Conservation (phyloP, 2,113 vertebrate genomes). For the Anolis sagrei region DNA sequence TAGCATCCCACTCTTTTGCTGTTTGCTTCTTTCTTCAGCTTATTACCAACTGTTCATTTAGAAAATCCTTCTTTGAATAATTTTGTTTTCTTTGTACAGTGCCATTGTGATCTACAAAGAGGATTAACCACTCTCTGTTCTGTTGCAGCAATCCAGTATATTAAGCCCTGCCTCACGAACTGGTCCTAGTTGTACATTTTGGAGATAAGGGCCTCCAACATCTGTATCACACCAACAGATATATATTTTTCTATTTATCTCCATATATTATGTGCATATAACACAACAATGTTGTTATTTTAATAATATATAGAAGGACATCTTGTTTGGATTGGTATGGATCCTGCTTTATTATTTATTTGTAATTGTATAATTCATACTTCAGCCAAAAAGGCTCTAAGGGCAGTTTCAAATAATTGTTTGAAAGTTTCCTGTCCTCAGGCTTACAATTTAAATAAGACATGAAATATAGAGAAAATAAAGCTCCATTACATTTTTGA, state of each 20-base stretch:
- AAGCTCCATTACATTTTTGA: not conserved
- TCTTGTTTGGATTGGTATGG: not conserved
- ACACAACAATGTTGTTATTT: not conserved
- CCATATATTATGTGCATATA: not conserved
- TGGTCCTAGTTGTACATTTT: slow-evolving; percentile 25
- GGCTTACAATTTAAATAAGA: too few species aligned
- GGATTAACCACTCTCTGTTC: slow-evolving; percentile 31
- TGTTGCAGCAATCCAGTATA: slow-evolving; percentile 33
- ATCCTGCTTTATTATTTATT: not conserved
- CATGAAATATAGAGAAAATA: too few species aligned
- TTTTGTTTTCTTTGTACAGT: slow-evolving; percentile 46
- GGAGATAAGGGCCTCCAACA: slow-evolving; percentile 2
- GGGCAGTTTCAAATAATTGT: too few species aligned
- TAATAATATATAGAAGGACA: slow-evolving; percentile 2
- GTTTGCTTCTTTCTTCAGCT: slow-evolving; percentile 27
- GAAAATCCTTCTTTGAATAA: slow-evolving; percentile 49
- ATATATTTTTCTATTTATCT: slow-evolving; percentile 20
- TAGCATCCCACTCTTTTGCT: not conserved
- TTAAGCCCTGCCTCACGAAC: not conserved
- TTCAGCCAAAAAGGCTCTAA: not conserved
- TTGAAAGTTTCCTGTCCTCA: too few species aligned
- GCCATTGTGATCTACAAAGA: slow-evolving; percentile 42
- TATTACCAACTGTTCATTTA: slow-evolving; percentile 50
- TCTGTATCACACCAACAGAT: not conserved
- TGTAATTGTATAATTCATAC: not conserved